Conservation (phyloP, 2,888 invertebrate genomes). For the Lasius platythorax region DNA sequence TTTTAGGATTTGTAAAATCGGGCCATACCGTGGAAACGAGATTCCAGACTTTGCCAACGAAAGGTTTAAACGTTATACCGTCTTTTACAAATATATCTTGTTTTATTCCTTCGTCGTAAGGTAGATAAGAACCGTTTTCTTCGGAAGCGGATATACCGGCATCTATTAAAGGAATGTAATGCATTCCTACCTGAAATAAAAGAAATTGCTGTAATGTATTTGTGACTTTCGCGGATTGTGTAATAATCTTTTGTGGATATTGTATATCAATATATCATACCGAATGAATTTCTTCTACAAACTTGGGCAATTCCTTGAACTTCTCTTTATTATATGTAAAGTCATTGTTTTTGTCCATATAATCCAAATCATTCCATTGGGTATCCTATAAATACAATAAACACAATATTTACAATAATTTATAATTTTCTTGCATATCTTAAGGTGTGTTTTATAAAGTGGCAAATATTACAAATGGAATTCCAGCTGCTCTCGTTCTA, state of each 20-base stretch:
- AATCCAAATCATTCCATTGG: slow-evolving; percentile 95
- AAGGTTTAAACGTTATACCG: slow-evolving; percentile 88
- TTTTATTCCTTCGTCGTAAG: slow-evolving; percentile 92
- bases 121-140: slow-evolving; percentile 89
- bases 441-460: slow-evolving; percentile 15
- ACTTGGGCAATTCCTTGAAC: slow-evolving; percentile 90
- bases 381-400: slow-evolving; percentile 88
- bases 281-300: slow-evolving; percentile 90
- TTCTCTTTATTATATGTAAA: slow-evolving; percentile 91
- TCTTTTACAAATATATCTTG: slow-evolving; percentile 92
- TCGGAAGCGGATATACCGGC: slow-evolving; percentile 92
- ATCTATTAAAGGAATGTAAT: slow-evolving; percentile 92
- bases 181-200: slow-evolving; percentile 88
- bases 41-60: slow-evolving; percentile 93
- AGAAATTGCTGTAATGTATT: background rate
- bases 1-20: slow-evolving; percentile 93
- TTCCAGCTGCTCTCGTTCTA: slow-evolving; percentile 91
- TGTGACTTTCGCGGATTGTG: background rate
- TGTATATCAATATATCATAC: slow-evolving; percentile 75
- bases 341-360: slow-evolving; percentile 92
- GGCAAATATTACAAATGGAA: slow-evolving; percentile 90
- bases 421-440: slow-evolving; percentile 13
- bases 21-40: slow-evolving; percentile 91
- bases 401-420: slow-evolving; percentile 22
- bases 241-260: slow-evolving; percentile 14